Base-by-base conservation (phyloP, 2,888 invertebrate genomes). In the Drosophila phalerata region DNA sequence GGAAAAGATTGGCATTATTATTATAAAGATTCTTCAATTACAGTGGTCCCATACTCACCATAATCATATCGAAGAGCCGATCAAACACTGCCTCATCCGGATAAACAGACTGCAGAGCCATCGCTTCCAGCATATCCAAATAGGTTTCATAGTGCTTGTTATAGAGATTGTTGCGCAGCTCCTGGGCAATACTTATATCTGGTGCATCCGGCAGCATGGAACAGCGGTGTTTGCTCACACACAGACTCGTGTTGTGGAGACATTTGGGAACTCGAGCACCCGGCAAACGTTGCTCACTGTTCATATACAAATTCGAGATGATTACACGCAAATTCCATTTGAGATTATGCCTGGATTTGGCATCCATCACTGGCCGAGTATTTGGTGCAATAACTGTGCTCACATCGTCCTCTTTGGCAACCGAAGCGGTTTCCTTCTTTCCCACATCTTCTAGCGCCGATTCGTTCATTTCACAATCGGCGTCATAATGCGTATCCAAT, bases 1-100 rank as follows among this genome's bases (percentile, higher is more conserved):
- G 6, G 0, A 48, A 43, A 5, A 4, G n/a, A 34, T 2, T 9
- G 11, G 3, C 11, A 42, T 13, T 11, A 13, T 25, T 19, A 19
- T 19, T 15, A 25, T 11, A 30, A 13, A 1, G 0, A 22, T 19
- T 9, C 9, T 13, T 13, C 5, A 11, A 17, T 11, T 19, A 10
- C 3, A 40, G 19, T 28, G 15, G 3, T n/a, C 13, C 19, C 0
- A 17, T 17, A 0, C 25, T 13, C 17, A 92, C 92, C 86, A 92
- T 83, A 17, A 90, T 63, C 63, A 92, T 63, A 51, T 92, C 91
- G 2, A 92, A 77, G 1, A 92, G 80, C 22, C 86, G 84, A 19
- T 88, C 88, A 6, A 92, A 76, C 3, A 90, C 81, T 0, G 81
- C 74, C 43, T 91, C 91, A 0, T 91, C 92, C 0, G 92, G 92